Conservation (phyloP, 2,113 vertebrate genomes). For the Apteryx mantelli region DNA sequence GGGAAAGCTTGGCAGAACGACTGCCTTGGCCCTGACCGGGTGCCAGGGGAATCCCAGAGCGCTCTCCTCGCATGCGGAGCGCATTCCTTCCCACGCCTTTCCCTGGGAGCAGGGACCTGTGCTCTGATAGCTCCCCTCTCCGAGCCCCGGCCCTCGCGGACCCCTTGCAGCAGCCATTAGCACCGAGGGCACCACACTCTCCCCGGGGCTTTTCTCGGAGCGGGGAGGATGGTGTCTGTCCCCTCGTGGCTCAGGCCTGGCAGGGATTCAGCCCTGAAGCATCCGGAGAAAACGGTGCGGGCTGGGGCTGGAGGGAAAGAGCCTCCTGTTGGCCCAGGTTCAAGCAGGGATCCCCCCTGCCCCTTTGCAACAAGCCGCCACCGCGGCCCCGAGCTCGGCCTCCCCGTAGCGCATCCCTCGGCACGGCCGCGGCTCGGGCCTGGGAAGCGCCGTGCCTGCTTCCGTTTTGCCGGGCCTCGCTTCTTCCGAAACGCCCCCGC, state of each 20-base stretch:
- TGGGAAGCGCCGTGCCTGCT: no score
- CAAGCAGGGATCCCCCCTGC: neutral
- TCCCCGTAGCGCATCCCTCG: neutral
- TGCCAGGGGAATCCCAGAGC: constrained; percentile 60
- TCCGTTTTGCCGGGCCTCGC: no score
- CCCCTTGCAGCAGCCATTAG: neutral
- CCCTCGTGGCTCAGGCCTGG: neutral
- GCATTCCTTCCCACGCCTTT: constrained; percentile 62
- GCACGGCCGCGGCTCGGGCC: rapidly evolving
- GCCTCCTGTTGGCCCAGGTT: neutral
- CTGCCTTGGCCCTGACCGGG: neutral
- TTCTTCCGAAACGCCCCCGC: no score
- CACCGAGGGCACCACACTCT: neutral
- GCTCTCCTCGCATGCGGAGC: neutral
- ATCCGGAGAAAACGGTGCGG: rapidly evolving
- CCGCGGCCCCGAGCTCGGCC: no score
- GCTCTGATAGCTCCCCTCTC: neutral
- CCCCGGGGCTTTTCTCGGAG: neutral
- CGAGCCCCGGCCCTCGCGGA: neutral
- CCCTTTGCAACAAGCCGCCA: neutral
- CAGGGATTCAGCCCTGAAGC: neutral
- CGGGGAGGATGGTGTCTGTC: neutral
- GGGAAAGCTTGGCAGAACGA: neutral
- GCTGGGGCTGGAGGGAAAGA: neutral
- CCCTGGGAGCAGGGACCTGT: constrained; percentile 30